A percentile compares a stretch with the other conserved stretches of the same genome.
Conservation (phyloP, 2,113 vertebrate genomes). For the Nothocercus julius region DNA sequence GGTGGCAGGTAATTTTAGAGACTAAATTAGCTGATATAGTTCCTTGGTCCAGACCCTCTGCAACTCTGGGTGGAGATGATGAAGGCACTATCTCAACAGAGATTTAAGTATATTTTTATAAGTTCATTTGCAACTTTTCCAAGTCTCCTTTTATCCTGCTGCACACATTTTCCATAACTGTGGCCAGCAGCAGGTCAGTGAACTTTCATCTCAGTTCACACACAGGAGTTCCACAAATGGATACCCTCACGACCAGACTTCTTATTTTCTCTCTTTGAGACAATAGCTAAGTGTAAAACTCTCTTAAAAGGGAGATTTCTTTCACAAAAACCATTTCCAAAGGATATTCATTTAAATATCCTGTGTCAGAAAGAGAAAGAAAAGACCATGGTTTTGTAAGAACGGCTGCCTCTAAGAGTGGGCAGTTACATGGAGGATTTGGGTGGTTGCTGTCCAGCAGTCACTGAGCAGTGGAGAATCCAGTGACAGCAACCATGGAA, state of each 20-base stretch:
- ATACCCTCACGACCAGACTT: neutral
- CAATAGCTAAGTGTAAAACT: neutral
- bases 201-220: neutral
- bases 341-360: too few species aligned
- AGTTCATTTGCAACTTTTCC: neutral
- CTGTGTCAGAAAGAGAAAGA: neutral
- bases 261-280: neutral
- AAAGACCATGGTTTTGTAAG: neutral
- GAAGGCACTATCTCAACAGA: neutral
- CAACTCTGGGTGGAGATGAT: neutral
- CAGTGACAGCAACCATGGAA: fast-evolving
- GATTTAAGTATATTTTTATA: neutral
- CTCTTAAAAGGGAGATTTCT: neutral
- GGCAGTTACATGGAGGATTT: fast-evolving
- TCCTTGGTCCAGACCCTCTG: neutral
- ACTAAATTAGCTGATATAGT: neutral
- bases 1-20: neutral
- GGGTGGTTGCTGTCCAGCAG: neutral
- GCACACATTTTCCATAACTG: neutral
- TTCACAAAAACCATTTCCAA: neutral
- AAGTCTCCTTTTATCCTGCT: neutral
- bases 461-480: neutral
- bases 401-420: fast-evolving
- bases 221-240: neutral
- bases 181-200: neutral